These are phyloP conservation scores for Icerya purchasi DNA, from an alignment of 2,888 invertebrate genomes.

Conservation along the genomic window DNA sequence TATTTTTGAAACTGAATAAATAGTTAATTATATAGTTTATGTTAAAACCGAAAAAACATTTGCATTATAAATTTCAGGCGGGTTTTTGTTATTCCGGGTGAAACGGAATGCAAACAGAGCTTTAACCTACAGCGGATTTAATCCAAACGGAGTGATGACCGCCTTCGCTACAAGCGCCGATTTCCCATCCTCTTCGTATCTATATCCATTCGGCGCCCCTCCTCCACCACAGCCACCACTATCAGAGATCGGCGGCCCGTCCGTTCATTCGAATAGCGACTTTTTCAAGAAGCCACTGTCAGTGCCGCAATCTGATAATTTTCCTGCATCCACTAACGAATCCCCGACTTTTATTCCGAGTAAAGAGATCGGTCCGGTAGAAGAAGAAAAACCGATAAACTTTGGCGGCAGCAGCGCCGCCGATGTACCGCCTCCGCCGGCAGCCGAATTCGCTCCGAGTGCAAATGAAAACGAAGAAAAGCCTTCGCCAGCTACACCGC, in stretches of 20 bases:
- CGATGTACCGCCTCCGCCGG: neutral
- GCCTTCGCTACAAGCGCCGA: constrained; percentile 18
- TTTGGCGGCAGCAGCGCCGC: neutral
- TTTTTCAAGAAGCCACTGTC: neutral
- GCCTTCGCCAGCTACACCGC: neutral
- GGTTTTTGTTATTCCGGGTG: constrained; percentile 13
- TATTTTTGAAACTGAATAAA: no score
- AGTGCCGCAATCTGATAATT: neutral
- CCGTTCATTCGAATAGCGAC: neutral
- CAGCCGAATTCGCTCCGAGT: neutral
- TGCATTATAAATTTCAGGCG: no score
- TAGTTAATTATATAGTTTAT: no score
- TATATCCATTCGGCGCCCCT: constrained; percentile 7
- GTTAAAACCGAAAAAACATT: no score
- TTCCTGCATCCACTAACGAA: constrained; percentile 3
- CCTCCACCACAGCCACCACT: neutral
- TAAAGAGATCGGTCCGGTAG: neutral
- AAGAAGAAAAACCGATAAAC: neutral
- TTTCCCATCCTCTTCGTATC: constrained; percentile 7
- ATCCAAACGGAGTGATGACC: constrained; percentile 19
- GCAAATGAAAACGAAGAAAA: neutral
- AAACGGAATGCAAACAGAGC: constrained; percentile 16
- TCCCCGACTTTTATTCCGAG: neutral
- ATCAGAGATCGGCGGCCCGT: no score
- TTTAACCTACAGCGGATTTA: constrained; percentile 20